Percentiles rank a stretch among this genome's conserved stretches.
phyloP scores from a whole-genome alignment of 2,888 invertebrate species.

The Silvanus unidentatus region DNA sequence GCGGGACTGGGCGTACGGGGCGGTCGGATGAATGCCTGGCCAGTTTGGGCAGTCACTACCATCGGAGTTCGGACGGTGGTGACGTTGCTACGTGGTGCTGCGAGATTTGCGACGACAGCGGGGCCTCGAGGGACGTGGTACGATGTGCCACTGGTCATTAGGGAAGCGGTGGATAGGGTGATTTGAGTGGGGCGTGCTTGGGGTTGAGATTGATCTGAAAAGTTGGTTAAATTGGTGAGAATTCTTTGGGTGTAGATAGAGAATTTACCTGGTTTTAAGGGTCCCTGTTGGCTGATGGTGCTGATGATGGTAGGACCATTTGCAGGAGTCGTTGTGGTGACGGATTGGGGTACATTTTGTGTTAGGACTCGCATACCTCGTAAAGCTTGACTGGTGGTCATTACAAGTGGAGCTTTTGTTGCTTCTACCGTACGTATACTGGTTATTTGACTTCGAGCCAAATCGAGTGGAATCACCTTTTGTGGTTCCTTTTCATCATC shows the following conservation, averaged over 20 bases:
- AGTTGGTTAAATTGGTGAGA: no score
- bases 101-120: constrained; percentile 69
- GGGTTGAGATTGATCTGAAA: constrained; percentile 16
- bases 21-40: constrained; percentile 40
- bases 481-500: constrained; percentile 54
- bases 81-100: constrained; percentile 61
- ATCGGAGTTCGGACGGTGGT: constrained; percentile 45
- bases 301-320: constrained; percentile 13
- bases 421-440: constrained; percentile 48
- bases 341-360: constrained; percentile 35
- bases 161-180: constrained; percentile 39
- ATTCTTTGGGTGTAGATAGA: no score
- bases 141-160: constrained; percentile 38
- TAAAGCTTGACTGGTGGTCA: constrained; percentile 39
- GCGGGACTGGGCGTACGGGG: constrained; percentile 45
- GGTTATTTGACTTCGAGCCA: constrained; percentile 50
- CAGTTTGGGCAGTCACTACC: constrained; percentile 39
- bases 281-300: constrained; percentile 46
- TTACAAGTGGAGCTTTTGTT: constrained; percentile 38
- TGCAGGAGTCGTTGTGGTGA: constrained; percentile 38
- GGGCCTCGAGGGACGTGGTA: constrained; percentile 55
- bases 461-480: constrained; percentile 52
- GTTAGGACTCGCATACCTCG: constrained; percentile 43
- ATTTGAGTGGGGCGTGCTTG: constrained; percentile 38
- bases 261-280: constrained; percentile 49